These are phyloP conservation scores for Tetraneura akinire DNA, from an alignment of 1,140 invertebrate species.

Conservation along the genomic window DNA sequence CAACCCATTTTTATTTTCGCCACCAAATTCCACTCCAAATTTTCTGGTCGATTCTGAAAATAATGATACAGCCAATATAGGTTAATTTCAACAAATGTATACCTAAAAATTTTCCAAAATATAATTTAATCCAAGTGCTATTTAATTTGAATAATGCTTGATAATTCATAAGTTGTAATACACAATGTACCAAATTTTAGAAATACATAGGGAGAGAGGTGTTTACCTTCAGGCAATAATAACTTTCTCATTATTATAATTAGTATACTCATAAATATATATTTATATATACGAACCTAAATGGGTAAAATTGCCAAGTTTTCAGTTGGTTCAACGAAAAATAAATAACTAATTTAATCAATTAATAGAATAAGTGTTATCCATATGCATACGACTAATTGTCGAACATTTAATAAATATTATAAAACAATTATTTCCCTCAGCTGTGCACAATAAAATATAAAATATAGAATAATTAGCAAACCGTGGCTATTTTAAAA, in stretches of 20 bases:
- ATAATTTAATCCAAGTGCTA: not conserved
- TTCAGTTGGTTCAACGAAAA: not conserved
- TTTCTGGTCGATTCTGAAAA: slow-evolving; percentile 25
- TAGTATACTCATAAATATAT: not conserved
- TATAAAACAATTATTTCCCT: not conserved
- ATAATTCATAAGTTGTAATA: slow-evolving; percentile 19
- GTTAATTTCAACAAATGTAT: not conserved
- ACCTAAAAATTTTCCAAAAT: not conserved
- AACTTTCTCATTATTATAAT: slow-evolving; percentile 47
- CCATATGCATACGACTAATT: not conserved
- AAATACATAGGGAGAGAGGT: slow-evolving; percentile 18
- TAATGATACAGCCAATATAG: slow-evolving; percentile 9
- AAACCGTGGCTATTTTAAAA: slow-evolving; percentile 29
- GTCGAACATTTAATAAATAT: not conserved
- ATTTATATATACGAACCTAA: not conserved
- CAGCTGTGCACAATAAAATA: not conserved
- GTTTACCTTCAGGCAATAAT: slow-evolving; percentile 23
- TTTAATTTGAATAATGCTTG: not conserved
- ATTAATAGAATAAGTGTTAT: not conserved
- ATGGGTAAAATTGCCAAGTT: not conserved
- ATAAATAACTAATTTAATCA: not conserved
- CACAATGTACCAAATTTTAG: not conserved
- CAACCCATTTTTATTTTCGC: slow-evolving; percentile 22
- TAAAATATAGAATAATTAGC: not conserved
- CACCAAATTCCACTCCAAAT: slow-evolving; percentile 27